Evolutionary conservation across 2,113 vertebrate genomes (phyloP).

Genomic region (Naja naja): DNA sequence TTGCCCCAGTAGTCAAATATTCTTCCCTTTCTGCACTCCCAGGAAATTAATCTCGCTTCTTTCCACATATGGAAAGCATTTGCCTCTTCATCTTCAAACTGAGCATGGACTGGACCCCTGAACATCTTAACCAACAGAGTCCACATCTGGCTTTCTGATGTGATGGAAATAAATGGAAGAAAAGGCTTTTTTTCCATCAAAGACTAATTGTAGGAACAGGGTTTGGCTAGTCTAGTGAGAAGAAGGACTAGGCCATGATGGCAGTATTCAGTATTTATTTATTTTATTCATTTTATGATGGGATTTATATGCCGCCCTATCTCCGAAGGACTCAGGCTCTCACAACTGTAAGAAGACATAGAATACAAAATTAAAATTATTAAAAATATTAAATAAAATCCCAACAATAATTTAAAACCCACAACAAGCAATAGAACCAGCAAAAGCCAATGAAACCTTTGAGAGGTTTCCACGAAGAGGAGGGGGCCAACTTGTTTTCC

Average conservation of each 20-base stretch:
- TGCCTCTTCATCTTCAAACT: neutral
- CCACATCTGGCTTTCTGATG: neutral
- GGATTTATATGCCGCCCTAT: too few species aligned
- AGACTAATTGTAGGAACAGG: neutral
- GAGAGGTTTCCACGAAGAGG: neutral
- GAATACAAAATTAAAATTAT: too few species aligned
- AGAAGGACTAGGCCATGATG: neutral
- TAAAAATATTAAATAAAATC: too few species aligned
- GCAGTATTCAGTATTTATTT: neutral
- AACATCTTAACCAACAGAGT: constrained; percentile 28
- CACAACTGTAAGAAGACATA: too few species aligned
- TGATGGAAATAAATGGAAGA: neutral
- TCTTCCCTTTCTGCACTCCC: neutral
- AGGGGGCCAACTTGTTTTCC: neutral
- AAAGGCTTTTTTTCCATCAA: constrained; percentile 32
- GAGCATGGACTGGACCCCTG: neutral
- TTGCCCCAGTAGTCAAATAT: neutral
- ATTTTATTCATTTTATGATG: too few species aligned
- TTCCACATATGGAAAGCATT: neutral
- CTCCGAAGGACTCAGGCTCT: too few species aligned
- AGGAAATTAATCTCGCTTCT: neutral
- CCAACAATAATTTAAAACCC: too few species aligned
- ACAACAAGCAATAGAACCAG: too few species aligned
- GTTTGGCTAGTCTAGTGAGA: neutral
- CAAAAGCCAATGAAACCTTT: too few species aligned